A percentile compares a stretch with the other conserved stretches of the same genome.
These are phyloP conservation scores for Agriopis marginaria DNA, from an alignment of 2,888 invertebrate genomes.

Conservation along the genomic window DNA sequence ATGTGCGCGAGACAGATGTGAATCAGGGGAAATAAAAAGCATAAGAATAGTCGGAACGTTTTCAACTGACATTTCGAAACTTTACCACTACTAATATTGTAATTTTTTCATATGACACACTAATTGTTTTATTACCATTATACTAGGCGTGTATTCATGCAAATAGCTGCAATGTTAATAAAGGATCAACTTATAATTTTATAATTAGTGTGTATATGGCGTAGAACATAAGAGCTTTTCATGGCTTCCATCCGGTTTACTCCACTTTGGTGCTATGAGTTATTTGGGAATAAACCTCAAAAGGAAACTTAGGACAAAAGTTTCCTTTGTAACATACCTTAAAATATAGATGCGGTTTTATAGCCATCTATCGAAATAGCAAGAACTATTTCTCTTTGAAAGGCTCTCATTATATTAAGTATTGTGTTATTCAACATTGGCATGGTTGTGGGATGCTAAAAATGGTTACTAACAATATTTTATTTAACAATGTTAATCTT, in stretches of 20 bases:
- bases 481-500: background rate
- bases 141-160: background rate
- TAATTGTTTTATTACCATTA: background rate
- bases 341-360: too few species aligned
- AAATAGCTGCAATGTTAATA: background rate
- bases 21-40: too few species aligned
- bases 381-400: too few species aligned
- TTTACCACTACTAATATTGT: background rate
- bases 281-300: too few species aligned
- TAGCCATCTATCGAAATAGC: too few species aligned
- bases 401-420: background rate
- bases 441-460: conserved; percentile 12
- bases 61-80: too few species aligned
- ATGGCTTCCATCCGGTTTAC: too few species aligned
- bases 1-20: too few species aligned
- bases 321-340: too few species aligned
- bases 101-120: background rate
- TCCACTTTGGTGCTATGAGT: too few species aligned
- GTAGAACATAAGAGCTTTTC: background rate
- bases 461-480: conserved; percentile 13
- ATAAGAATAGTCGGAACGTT: background rate
- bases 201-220: background rate
- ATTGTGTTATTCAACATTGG: background rate
- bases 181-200: background rate
- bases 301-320: too few species aligned